A percentile compares a stretch with the other conserved stretches of the same genome.
These are phyloP conservation scores for Andrena minutula DNA, from an alignment of 2,888 invertebrate genomes.

Conservation along the genomic window DNA sequence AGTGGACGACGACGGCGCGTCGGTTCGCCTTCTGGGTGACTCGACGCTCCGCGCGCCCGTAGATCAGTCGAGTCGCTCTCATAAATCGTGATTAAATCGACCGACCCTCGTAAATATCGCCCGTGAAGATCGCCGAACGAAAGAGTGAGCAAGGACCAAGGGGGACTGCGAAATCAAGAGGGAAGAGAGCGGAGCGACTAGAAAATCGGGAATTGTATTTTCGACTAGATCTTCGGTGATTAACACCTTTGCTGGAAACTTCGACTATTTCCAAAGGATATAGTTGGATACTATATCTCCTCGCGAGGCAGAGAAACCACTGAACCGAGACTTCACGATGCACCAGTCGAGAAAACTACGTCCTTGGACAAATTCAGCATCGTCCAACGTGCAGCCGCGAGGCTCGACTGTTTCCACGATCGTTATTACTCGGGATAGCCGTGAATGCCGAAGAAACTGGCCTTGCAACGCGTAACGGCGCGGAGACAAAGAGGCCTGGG, in stretches of 20 bases:
- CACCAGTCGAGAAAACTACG: no score
- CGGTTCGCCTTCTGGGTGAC: slow-evolving; percentile 58
- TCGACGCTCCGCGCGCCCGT: slow-evolving; percentile 60
- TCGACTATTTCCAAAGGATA: neutral
- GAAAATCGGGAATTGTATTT: slow-evolving; percentile 10
- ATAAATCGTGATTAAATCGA: slow-evolving; percentile 72
- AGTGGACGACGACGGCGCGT: slow-evolving; percentile 38
- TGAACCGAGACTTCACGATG: no score
- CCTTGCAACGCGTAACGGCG: slow-evolving; percentile 14
- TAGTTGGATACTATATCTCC: no score
- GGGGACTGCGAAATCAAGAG: slow-evolving; percentile 10
- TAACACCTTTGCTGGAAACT: neutral
- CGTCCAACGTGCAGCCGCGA: no score
- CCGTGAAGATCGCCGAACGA: slow-evolving; percentile 30
- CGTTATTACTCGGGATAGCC: slow-evolving; percentile 1
- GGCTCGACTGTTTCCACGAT: no score
- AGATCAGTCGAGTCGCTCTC: slow-evolving; percentile 64
- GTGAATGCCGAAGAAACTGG: slow-evolving; percentile 29
- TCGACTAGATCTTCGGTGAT: neutral
- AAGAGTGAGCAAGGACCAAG: neutral
- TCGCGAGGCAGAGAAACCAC: no score
- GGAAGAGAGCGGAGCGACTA: neutral
- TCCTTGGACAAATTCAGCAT: no score
- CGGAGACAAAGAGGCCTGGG: slow-evolving; percentile 24
- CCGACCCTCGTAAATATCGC: slow-evolving; percentile 62